Conservation (phyloP, 2,113 vertebrate species). For the Cololabis saira region DNA sequence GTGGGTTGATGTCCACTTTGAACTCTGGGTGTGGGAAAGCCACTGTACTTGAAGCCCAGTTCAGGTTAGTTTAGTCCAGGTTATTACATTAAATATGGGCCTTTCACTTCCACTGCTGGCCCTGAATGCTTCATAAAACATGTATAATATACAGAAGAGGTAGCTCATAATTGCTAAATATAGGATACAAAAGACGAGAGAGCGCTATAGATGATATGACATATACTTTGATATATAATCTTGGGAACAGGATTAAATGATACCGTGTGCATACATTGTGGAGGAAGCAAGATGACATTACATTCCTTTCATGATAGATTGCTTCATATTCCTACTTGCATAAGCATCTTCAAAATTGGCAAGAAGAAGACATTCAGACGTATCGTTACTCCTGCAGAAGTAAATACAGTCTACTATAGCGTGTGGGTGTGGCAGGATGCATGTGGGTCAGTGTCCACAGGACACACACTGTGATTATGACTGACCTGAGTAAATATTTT, state of each 20-base stretch:
- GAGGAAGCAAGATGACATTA: slow-evolving; percentile 12
- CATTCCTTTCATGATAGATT: slow-evolving; percentile 25
- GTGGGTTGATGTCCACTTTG: slow-evolving; percentile 36
- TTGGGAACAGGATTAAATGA: slow-evolving; percentile 48
- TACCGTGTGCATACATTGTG: slow-evolving; percentile 32
- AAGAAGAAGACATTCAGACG: slow-evolving; percentile 36
- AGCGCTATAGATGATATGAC: slow-evolving; percentile 31
- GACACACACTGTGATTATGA: slow-evolving; percentile 54
- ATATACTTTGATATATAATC: slow-evolving; percentile 40
- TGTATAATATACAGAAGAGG: slow-evolving; percentile 59
- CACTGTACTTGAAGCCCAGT: not conserved
- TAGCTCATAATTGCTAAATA: slow-evolving; percentile 28
- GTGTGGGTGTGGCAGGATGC: slow-evolving; percentile 9
- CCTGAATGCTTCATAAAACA: slow-evolving; percentile 39
- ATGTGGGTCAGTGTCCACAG: slow-evolving; percentile 35
- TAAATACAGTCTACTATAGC: slow-evolving; percentile 32
- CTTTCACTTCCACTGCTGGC: slow-evolving; percentile 23
- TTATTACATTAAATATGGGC: slow-evolving; percentile 13
- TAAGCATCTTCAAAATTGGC: slow-evolving; percentile 7
- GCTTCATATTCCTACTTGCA: slow-evolving; percentile 31
- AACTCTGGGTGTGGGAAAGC: slow-evolving; percentile 49
- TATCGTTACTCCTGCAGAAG: slow-evolving; percentile 26
- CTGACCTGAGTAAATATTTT: slow-evolving; percentile 70
- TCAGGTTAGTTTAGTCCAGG: slow-evolving; percentile 27
- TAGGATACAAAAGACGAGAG: slow-evolving; percentile 39